A percentile compares a stretch with the other conserved stretches of the same genome.
phyloP scores from a whole-genome alignment of 2,797 vertebrate species.

The Syngnathus rostellatus region DNA sequence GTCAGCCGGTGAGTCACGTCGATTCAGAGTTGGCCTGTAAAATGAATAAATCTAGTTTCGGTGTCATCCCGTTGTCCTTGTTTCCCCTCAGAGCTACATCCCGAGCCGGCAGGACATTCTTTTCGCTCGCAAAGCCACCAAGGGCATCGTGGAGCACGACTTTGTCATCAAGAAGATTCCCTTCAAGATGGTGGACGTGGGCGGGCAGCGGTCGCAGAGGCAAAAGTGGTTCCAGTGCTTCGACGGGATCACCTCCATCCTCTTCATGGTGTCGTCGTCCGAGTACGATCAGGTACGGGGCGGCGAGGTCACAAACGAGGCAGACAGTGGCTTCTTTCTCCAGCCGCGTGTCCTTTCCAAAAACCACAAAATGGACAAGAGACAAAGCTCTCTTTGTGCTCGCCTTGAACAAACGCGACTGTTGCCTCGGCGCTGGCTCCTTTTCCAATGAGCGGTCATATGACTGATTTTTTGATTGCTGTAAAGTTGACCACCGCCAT shows the following conservation, averaged over 20 bases:
- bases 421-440: constrained; percentile 24
- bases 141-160: constrained; percentile 94
- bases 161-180: constrained; percentile 96
- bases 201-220: constrained; percentile 91
- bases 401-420: constrained; percentile 27
- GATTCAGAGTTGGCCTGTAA: background rate
- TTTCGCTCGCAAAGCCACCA: constrained; percentile 90
- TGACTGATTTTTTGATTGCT: constrained; percentile 36
- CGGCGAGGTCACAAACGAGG: background rate
- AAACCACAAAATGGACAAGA: constrained; percentile 15
- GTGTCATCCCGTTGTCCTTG: no score
- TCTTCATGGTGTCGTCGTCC: constrained; percentile 95
- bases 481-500: no score
- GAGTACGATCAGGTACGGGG: constrained; percentile 81
- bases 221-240: constrained; percentile 99
- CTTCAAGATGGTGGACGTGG: constrained; percentile 97
- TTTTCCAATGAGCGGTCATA: constrained; percentile 40
- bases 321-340: constrained; percentile 11
- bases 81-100: constrained; percentile 74
- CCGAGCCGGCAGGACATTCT: constrained; percentile 93
- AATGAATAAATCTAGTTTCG: background rate
- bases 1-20: constrained; percentile 82
- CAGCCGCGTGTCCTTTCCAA: constrained; percentile 13
- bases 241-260: constrained; percentile 91
- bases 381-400: constrained; percentile 52